A percentile compares a stretch with the other conserved stretches of the same genome.
Conservation (phyloP, 53 echinoderm and acorn worm species). For the Hippasteria phrygiana region DNA sequence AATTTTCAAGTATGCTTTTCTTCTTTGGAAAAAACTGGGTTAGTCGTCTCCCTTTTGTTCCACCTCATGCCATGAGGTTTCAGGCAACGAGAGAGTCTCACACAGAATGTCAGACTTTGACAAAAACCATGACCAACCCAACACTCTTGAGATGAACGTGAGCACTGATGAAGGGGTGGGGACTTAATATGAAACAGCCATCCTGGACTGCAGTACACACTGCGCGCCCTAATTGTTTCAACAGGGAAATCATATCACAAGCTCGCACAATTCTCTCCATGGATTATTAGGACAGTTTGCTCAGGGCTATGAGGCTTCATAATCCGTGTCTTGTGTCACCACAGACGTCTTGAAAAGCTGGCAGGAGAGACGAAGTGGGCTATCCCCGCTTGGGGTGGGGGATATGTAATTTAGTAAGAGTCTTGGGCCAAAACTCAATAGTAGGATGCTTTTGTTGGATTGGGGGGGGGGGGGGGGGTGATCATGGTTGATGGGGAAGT, state of each 20-base stretch:
- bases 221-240: slow-evolving; percentile 38
- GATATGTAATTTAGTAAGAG: slow-evolving; percentile 8
- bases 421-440: too few relatives aligned
- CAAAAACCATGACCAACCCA: too few relatives aligned
- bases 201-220: background rate
- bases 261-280: background rate
- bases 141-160: too few relatives aligned
- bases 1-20: too few relatives aligned
- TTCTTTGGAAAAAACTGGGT: too few relatives aligned
- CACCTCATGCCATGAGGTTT: too few relatives aligned
- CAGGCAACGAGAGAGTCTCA: too few relatives aligned
- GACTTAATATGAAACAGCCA: background rate
- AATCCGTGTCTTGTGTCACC: slow-evolving; percentile 44
- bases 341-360: slow-evolving; percentile 17
- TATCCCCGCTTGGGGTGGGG: slow-evolving; percentile 5
- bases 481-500: background rate
- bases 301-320: slow-evolving; percentile 43
- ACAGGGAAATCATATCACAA: slow-evolving; percentile 33
- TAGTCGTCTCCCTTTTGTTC: too few relatives aligned
- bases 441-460: slow-evolving; percentile 27
- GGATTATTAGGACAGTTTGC: slow-evolving; percentile 6
- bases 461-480: background rate
- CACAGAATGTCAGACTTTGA: too few relatives aligned
- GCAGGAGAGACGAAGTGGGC: slow-evolving; percentile 26
- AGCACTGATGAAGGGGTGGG: too few relatives aligned